Conservation (phyloP, 2,797 vertebrate species). For the Aphelocoma californica region DNA sequence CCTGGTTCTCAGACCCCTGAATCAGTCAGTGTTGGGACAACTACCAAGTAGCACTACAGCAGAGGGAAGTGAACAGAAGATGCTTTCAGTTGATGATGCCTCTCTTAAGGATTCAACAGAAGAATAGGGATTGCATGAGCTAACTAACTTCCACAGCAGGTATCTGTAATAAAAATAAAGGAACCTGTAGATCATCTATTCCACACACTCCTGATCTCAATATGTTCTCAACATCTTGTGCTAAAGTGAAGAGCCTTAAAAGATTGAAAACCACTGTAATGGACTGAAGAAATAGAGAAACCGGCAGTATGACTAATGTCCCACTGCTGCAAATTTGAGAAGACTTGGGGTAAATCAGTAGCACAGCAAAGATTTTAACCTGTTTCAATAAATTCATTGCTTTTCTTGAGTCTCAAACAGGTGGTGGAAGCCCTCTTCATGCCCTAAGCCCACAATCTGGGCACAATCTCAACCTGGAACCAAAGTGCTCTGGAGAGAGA, state of each 20-base stretch:
- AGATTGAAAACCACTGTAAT: not conserved
- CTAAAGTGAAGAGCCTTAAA: not conserved
- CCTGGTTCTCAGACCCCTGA: not conserved
- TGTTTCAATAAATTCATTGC: not conserved
- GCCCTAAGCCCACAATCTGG: fast-evolving
- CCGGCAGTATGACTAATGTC: not conserved
- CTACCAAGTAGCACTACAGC: not conserved
- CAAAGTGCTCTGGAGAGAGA: not conserved
- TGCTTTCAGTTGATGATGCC: not conserved
- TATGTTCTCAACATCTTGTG: not conserved
- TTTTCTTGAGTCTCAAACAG: not conserved
- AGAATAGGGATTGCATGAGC: not conserved
- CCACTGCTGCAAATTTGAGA: not conserved
- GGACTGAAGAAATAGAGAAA: not conserved
- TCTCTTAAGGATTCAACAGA: not conserved
- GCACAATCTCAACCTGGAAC: not conserved
- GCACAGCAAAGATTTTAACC: not conserved
- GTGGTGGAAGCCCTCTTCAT: not conserved
- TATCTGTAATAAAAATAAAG: not conserved
- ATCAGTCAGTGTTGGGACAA: not conserved
- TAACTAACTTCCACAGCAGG: not conserved
- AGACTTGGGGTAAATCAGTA: not conserved
- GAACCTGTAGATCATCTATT: not conserved
- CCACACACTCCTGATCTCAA: not conserved
- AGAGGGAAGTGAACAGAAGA: not conserved